A percentile compares a stretch with the other conserved stretches of the same genome.
These are phyloP conservation scores for Octomys mimax DNA, from an alignment of 2,797 vertebrate species.

Conservation along the genomic window DNA sequence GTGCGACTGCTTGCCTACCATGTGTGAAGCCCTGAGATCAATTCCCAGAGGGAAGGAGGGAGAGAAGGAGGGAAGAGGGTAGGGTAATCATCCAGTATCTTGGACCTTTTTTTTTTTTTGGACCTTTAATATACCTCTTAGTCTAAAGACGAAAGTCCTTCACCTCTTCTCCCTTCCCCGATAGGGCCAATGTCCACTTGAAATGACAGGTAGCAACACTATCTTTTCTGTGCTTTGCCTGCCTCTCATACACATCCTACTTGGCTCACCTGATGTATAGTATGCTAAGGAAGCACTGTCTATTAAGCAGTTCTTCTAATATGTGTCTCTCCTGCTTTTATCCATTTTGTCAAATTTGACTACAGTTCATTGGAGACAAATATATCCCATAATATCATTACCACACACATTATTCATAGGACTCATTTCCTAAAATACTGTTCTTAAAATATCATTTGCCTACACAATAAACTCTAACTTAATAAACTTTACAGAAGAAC, in stretches of 20 bases:
- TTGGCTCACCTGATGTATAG: not conserved
- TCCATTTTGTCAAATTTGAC: not conserved
- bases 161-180: not conserved
- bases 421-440: not conserved
- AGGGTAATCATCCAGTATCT: not conserved
- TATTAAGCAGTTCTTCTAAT: constrained; percentile 2
- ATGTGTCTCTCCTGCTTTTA: not conserved
- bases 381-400: not conserved
- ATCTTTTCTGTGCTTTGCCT: not conserved
- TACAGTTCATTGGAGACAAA: not conserved
- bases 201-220: not conserved
- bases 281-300: not conserved
- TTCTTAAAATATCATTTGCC: constrained; percentile 28
- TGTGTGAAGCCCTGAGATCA: not conserved
- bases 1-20: not conserved
- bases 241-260: not conserved
- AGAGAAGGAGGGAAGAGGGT: not conserved
- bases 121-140: not conserved
- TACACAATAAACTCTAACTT: not conserved
- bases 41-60: not conserved
- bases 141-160: not conserved
- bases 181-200: not conserved
- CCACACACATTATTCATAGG: not conserved
- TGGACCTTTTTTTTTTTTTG: not conserved
- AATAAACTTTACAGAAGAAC: not conserved